Evolutionary conservation across 2,797 vertebrate genomes (phyloP).

Genomic region (Rhadinocentrus ornatus): DNA sequence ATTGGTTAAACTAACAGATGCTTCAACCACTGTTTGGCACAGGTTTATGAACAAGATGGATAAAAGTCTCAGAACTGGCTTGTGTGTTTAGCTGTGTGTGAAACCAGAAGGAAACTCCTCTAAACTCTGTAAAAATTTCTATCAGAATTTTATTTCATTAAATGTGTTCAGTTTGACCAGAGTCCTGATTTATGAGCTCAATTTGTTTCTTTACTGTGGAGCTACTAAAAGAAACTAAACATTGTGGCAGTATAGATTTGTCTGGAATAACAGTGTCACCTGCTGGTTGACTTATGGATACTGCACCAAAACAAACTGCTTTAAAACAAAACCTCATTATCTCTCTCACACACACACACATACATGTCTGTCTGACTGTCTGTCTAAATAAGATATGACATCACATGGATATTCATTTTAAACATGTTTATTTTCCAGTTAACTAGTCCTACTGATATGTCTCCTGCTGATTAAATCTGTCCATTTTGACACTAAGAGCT

Average conservation of each 20-base stretch:
- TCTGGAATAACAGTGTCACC: conserved; percentile 29
- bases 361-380: too few species aligned
- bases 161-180: conserved; percentile 38
- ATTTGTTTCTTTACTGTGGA: not conserved
- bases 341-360: too few species aligned
- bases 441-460: too few species aligned
- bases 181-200: not conserved
- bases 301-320: not conserved
- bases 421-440: too few species aligned
- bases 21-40: conserved; percentile 1
- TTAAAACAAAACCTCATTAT: not conserved
- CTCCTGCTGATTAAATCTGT: too few species aligned
- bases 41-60: conserved; percentile 15
- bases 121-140: conserved; percentile 38
- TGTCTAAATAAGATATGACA: too few species aligned
- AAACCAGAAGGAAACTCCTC: conserved; percentile 19
- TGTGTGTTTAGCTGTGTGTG: conserved; percentile 4
- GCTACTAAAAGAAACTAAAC: not conserved
- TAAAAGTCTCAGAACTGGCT: conserved; percentile 19
- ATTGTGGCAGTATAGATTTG: not conserved
- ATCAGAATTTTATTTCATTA: conserved; percentile 55
- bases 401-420: too few species aligned
- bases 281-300: conserved; percentile 16
- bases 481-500: too few species aligned
- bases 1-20: conserved; percentile 30